Percentiles rank a stretch among this genome's conserved stretches.
Conservation (phyloP, 2,113 vertebrate genomes). For the Tylochromis polylepis region DNA sequence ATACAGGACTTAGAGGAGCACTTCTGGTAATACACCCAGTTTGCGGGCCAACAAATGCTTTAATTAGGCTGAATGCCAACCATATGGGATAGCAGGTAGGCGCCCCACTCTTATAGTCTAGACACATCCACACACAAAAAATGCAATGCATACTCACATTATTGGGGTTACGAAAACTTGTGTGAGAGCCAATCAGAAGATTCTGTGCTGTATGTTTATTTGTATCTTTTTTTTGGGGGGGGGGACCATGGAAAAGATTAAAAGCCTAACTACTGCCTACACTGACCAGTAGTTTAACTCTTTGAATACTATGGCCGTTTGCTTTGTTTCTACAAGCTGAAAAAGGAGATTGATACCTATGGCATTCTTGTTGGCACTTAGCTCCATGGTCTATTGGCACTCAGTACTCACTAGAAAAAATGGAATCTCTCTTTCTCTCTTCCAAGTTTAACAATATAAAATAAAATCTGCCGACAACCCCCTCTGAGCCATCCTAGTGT, state of each 20-base stretch:
- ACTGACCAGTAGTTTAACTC: background rate
- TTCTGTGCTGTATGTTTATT: background rate
- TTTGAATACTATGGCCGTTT: background rate
- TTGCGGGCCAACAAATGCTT: constrained; percentile 64
- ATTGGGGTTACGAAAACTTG: constrained; percentile 14
- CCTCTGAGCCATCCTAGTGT: background rate
- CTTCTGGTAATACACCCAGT: constrained; percentile 57
- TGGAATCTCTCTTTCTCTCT: background rate
- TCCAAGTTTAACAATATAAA: background rate
- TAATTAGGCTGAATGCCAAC: constrained; percentile 68
- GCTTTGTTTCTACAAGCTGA: background rate
- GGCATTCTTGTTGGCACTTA: background rate
- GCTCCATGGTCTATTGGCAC: background rate
- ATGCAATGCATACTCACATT: background rate
- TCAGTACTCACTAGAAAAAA: background rate
- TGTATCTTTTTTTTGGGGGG: background rate
- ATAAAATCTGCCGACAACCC: background rate
- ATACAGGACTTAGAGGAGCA: constrained; percentile 54
- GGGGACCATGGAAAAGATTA: background rate
- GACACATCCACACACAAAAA: background rate
- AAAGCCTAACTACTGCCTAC: background rate
- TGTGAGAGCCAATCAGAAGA: background rate
- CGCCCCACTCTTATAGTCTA: constrained; percentile 41
- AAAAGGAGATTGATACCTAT: background rate
- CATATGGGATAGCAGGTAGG: constrained; percentile 69